Evolutionary conservation across 2,113 vertebrate genomes (phyloP).

Genomic region (Merops nubicus): DNA sequence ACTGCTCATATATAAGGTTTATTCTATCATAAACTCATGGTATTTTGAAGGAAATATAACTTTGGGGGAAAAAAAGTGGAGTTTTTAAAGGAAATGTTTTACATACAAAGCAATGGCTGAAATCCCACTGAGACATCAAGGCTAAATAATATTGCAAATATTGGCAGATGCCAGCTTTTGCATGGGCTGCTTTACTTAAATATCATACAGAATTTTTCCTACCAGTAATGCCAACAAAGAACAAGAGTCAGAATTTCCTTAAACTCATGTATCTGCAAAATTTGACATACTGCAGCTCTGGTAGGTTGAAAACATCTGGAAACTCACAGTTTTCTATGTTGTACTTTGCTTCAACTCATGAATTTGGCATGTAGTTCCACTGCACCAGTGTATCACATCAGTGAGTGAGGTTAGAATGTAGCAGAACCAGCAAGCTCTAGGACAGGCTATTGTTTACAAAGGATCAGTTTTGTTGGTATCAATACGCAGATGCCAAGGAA

Average conservation of each 20-base stretch:
- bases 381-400: fast-evolving
- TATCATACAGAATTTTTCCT: not conserved
- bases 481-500: not conserved
- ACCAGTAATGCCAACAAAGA: not conserved
- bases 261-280: not conserved
- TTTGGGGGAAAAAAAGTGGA: fast-evolving
- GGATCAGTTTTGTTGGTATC: not conserved
- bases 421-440: not conserved
- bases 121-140: not conserved
- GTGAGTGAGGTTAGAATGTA: not conserved
- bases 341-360: not conserved
- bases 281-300: not conserved
- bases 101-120: not conserved
- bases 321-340: not conserved
- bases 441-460: not conserved
- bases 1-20: not conserved
- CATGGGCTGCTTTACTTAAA: not conserved
- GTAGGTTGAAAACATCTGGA: not conserved
- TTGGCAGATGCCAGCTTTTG: not conserved
- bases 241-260: not conserved
- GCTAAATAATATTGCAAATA: not conserved
- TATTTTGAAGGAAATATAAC: not conserved
- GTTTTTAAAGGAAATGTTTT: not conserved
- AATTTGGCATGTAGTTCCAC: not conserved
- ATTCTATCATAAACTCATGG: not conserved